Conservation (phyloP, 2,888 invertebrate species). For the Drosophila birchii region DNA sequence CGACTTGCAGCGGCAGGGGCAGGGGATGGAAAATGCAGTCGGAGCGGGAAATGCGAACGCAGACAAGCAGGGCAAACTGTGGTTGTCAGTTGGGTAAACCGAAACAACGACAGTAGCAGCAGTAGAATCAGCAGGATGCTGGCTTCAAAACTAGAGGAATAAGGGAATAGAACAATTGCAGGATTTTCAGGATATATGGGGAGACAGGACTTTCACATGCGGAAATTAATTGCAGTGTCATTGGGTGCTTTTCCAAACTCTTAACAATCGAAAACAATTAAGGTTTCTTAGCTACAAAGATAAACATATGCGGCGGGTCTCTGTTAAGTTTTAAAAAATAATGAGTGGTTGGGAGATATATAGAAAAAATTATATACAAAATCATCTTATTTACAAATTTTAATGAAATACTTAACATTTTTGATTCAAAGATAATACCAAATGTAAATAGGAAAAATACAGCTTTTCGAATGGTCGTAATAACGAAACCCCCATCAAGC, state of each 20-base stretch:
- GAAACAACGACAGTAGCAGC: constrained; percentile 24
- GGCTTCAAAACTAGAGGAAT: not conserved
- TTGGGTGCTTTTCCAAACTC: not conserved
- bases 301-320: not conserved
- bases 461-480: too few species aligned
- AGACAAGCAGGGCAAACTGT: constrained; percentile 49
- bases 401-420: too few species aligned
- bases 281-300: not conserved
- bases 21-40: constrained; percentile 29
- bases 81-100: constrained; percentile 64
- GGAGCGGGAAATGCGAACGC: constrained; percentile 13
- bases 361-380: too few species aligned
- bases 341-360: too few species aligned
- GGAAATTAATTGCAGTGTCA: constrained; percentile 9
- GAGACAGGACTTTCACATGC: not conserved
- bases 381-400: too few species aligned
- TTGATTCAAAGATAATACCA: too few species aligned
- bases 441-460: too few species aligned
- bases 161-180: not conserved
- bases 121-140: constrained; percentile 2
- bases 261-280: constrained; percentile 6
- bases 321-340: not conserved
- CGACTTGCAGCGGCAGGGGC: constrained; percentile 23
- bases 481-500: too few species aligned
- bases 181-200: not conserved